A percentile compares a stretch with the other conserved stretches of the same genome.
phyloP scores from a whole-genome alignment of 2,797 vertebrate species.

The Hoplostethus mediterraneus region DNA sequence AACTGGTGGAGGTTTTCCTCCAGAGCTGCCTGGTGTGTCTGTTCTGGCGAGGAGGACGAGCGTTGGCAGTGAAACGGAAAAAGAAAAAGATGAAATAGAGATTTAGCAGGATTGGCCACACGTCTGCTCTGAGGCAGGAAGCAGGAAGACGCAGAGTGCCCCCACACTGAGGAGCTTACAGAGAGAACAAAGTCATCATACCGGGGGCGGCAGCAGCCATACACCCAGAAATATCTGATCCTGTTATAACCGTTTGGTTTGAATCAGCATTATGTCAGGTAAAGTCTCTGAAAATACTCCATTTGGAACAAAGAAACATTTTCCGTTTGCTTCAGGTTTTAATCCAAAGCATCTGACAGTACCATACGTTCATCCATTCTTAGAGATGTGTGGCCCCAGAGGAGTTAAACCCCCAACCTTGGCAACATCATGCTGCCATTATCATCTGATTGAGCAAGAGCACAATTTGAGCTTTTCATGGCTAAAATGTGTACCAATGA shows the following conservation, averaged over 20 bases:
- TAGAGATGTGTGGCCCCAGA: neutral
- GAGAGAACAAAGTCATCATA: conserved; percentile 66
- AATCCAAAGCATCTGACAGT: conserved; percentile 7
- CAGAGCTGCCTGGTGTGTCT: conserved; percentile 20
- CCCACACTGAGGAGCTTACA: conserved; percentile 66
- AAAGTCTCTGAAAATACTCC: conserved; percentile 43
- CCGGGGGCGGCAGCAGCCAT: conserved; percentile 45
- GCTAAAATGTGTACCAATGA: neutral
- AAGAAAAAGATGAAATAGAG: conserved; percentile 25
- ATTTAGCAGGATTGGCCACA: conserved; percentile 44
- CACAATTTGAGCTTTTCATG: neutral
- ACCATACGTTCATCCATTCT: conserved; percentile 22
- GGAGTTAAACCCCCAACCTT: neutral
- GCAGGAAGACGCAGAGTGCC: conserved; percentile 56
- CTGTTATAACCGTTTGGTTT: conserved; percentile 55
- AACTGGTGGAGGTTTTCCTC: conserved; percentile 31
- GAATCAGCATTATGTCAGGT: conserved; percentile 40
- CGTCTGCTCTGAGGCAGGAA: conserved; percentile 31
- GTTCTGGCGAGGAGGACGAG: conserved; percentile 48
- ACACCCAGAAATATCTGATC: conserved; percentile 64
- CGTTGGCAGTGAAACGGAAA: conserved; percentile 39
- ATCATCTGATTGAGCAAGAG: neutral
- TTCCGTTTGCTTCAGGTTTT: conserved; percentile 55
- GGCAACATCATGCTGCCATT: neutral
- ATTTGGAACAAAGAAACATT: conserved; percentile 27